Conservation (phyloP, 2,797 vertebrate species). For the Scolopax bukidnonensis region DNA sequence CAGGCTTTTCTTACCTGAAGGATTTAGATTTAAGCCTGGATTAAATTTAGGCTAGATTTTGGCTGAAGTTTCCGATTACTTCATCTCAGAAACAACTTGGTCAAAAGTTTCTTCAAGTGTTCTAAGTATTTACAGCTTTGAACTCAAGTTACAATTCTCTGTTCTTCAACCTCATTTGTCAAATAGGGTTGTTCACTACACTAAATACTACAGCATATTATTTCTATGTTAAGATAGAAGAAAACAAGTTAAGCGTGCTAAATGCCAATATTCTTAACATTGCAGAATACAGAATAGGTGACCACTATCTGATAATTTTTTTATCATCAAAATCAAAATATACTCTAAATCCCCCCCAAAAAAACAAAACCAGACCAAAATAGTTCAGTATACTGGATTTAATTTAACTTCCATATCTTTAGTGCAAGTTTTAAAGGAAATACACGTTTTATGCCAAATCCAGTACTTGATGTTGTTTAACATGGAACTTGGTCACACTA, state of each 20-base stretch:
- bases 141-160: not conserved
- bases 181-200: not conserved
- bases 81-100: conserved; percentile 11
- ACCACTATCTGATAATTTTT: not conserved
- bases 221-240: not conserved
- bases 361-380: not conserved
- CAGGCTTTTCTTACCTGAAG: not conserved
- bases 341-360: not conserved
- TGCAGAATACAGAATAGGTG: not conserved
- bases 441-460: not conserved
- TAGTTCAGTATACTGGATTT: not conserved
- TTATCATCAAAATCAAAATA: not conserved
- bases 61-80: not conserved
- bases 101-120: not conserved
- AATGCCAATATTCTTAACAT: not conserved
- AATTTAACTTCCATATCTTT: not conserved
- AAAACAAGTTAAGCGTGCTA: not conserved
- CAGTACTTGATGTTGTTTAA: not conserved
- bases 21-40: not conserved
- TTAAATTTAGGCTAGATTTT: not conserved
- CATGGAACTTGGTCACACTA: not conserved
- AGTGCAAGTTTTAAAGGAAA: not conserved
- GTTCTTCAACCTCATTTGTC: not conserved
- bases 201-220: not conserved
- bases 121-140: not conserved